Evolutionary conservation across 2,888 invertebrate species (phyloP).

Genomic region (Lasiommata megera): DNA sequence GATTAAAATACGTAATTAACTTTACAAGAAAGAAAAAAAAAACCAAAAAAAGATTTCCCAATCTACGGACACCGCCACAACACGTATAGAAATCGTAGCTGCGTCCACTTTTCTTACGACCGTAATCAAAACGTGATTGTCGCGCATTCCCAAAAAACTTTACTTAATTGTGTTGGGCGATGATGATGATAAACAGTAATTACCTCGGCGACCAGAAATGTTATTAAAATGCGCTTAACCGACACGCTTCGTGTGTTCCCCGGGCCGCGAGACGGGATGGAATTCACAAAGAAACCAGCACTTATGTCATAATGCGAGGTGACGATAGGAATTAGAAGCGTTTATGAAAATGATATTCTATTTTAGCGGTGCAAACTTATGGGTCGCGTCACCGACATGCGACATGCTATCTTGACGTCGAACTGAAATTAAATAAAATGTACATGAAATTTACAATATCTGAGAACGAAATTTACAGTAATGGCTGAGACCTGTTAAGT

Average conservation of each 20-base stretch:
- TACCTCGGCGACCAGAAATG: constrained; percentile 67
- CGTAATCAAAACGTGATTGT: constrained; percentile 77
- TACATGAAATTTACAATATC: no score
- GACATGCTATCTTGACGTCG: no score
- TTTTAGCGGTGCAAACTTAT: background rate
- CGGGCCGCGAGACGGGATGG: constrained; percentile 17
- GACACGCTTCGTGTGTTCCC: constrained; percentile 46
- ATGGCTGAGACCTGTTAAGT: no score
- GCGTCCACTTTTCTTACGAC: constrained; percentile 62
- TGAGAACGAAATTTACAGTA: no score
- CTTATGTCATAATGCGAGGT: constrained; percentile 30
- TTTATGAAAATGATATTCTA: constrained; percentile 25
- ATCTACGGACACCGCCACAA: constrained; percentile 11
- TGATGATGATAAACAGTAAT: constrained; percentile 77
- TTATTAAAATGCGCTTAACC: constrained; percentile 79
- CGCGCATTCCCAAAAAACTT: constrained; percentile 66
- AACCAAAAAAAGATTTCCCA: constrained; percentile 6
- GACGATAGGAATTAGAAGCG: constrained; percentile 29
- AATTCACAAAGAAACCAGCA: constrained; percentile 23
- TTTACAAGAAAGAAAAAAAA: no score
- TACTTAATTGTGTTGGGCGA: constrained; percentile 72
- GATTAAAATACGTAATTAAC: constrained; percentile 22
- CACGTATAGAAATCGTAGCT: constrained; percentile 46
- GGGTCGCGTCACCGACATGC: no score
- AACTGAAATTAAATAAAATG: no score